Conservation (phyloP, 1,140 invertebrate species). For the Hirudo medicinalis region DNA sequence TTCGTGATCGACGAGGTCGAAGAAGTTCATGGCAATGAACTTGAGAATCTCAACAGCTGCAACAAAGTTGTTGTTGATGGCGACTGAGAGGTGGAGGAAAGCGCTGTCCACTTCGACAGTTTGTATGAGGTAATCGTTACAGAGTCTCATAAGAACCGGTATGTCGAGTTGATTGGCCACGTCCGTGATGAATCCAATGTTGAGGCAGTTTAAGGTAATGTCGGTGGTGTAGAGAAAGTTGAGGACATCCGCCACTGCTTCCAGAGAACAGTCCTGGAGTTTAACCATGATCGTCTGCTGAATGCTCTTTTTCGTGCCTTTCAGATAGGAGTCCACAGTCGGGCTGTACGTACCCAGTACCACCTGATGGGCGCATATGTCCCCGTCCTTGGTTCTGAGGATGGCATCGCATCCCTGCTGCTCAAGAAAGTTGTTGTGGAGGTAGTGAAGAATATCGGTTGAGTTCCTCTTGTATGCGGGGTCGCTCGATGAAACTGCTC, state of each 20-base stretch:
- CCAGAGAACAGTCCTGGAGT: constrained; percentile 20
- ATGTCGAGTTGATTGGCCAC: constrained; percentile 21
- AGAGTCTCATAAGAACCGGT: constrained; percentile 14
- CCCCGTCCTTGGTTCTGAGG: constrained; percentile 17
- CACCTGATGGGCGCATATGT: constrained; percentile 23
- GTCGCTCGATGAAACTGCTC: neutral
- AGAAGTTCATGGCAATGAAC: constrained; percentile 13
- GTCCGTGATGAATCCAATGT: constrained; percentile 19
- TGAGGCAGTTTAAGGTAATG: constrained; percentile 21
- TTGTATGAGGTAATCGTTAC: constrained; percentile 20
- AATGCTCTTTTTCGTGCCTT: constrained; percentile 9
- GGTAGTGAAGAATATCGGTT: constrained; percentile 18
- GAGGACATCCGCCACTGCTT: constrained; percentile 20
- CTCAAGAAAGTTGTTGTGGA: constrained; percentile 19
- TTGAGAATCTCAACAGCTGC: neutral
- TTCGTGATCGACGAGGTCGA: constrained; percentile 13
- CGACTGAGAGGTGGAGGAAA: constrained; percentile 18
- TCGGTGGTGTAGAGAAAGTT: constrained; percentile 25
- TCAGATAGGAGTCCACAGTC: constrained; percentile 18
- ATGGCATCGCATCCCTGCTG: constrained; percentile 23
- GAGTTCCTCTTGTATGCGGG: constrained; percentile 2
- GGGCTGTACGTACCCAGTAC: constrained; percentile 23
- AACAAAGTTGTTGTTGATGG: constrained; percentile 21
- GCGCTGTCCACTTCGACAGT: constrained; percentile 19
- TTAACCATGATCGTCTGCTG: constrained; percentile 17